These are phyloP conservation scores for Sylvicapra grimmia DNA, from an alignment of 2,113 vertebrate species.

Conservation along the genomic window DNA sequence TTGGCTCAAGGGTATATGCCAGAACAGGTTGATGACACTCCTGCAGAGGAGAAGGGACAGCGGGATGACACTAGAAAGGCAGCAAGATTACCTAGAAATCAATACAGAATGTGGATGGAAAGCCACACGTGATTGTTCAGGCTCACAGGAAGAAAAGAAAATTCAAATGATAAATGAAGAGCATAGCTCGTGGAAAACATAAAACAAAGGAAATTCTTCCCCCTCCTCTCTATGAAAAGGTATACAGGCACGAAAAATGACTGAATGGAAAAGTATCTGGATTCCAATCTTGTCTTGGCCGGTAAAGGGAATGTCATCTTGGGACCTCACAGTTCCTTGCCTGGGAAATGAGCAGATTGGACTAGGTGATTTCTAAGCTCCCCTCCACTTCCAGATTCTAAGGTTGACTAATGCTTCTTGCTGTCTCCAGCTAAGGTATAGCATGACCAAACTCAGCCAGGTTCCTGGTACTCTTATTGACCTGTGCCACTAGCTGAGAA, in stretches of 20 bases:
- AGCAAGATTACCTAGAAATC: background rate
- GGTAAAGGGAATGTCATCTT: background rate
- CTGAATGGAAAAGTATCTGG: background rate
- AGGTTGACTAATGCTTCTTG: background rate
- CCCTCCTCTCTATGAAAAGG: background rate
- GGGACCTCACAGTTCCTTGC: background rate
- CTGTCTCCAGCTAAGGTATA: background rate
- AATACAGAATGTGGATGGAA: background rate
- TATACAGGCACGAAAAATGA: background rate
- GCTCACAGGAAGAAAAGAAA: background rate
- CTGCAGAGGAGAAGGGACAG: rapidly evolving
- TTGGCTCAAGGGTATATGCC: background rate
- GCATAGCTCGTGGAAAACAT: background rate
- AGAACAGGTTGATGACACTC: too few relatives aligned
- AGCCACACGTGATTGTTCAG: background rate
- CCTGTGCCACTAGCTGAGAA: background rate
- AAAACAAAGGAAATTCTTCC: background rate
- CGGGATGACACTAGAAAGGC: background rate
- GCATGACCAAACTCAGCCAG: background rate
- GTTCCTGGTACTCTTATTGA: too few relatives aligned
- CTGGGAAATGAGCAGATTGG: background rate
- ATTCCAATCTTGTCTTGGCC: background rate
- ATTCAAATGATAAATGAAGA: background rate
- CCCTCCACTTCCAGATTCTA: background rate
- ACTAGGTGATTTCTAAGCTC: background rate